Base-by-base conservation (phyloP, 2,888 invertebrate genomes). In the Tillus elongatus region DNA sequence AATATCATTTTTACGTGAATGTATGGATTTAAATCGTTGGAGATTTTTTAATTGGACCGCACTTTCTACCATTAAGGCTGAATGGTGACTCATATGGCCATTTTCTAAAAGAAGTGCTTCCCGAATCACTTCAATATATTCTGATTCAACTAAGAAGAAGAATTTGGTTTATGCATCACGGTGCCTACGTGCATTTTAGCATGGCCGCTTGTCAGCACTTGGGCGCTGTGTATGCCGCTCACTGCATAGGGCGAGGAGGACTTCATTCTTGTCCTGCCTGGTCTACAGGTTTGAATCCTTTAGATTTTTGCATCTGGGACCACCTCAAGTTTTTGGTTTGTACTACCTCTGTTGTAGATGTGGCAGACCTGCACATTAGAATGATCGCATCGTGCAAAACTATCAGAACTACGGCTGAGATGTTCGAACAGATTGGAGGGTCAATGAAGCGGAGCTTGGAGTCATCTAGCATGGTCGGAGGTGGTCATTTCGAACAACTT, bases 231-330 rank as follows among this genome's bases (percentile, higher is more conserved):
- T 19, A 19, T 19, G 6, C 24, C 24, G 24, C 6, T 19, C 24
- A 19, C n/a, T 29, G 30, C 4, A 29, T 29, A 29, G 30, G 11
- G 6, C 30, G 12, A 11, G 30, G 30, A 29, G 30, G 30, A 10
- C 11, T 10, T 29, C 30, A 29, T 8, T 9, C 30, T 8, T 29
- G 30, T 4, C 30, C 11, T 11, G 6, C 30, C 12, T 10, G n/a
- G 8, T 29, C 30, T 29, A 4, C 30, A 29, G 30, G n/a, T 8
- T 29, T 29, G n/a, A 29, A 29, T 29, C 30, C 30, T 11, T 29
- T 29, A 6, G 30, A 29, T 29, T 29, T 29, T 29, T 29, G 30
- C 30, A n/a, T 29, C 11, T 29, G 30, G n/a, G 30, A 11, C 12
- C 12, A 11, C 30, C 30, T 29, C 12, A 29, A 29, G n/a, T 29